Percentiles rank a stretch among this genome's conserved stretches.
Evolutionary conservation across 2,113 vertebrate genomes (phyloP).

Genomic region (Colinus virginianus): DNA sequence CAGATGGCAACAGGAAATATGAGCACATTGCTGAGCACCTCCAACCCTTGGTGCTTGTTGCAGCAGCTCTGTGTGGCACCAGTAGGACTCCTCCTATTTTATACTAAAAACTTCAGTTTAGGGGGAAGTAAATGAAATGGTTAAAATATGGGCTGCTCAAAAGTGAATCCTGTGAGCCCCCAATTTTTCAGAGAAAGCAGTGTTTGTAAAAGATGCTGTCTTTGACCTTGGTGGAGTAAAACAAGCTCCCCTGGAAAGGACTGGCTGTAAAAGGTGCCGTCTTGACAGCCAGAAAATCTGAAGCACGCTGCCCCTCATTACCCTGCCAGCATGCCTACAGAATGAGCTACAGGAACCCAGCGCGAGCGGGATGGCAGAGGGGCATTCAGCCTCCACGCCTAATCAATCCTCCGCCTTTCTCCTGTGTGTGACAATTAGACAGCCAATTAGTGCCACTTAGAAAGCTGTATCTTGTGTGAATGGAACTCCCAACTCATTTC

Average conservation of each 20-base stretch:
- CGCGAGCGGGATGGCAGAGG: conserved; percentile 27
- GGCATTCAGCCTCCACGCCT: conserved; percentile 58
- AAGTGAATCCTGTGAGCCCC: not conserved
- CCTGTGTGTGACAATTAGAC: conserved; percentile 52
- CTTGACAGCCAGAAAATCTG: conserved; percentile 34
- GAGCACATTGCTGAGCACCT: conserved; percentile 51
- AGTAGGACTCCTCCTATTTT: conserved; percentile 28
- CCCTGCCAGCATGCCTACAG: conserved; percentile 39
- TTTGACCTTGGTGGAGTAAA: conserved; percentile 62
- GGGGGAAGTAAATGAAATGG: not conserved
- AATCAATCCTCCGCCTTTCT: conserved; percentile 62
- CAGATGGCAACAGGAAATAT: conserved; percentile 40
- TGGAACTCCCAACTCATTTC: conserved; percentile 59
- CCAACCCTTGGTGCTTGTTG: conserved; percentile 17
- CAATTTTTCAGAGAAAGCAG: not conserved
- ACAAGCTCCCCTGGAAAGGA: conserved; percentile 25
- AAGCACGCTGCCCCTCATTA: conserved; percentile 47
- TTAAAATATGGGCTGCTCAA: not conserved
- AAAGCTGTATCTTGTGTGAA: not conserved
- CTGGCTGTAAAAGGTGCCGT: conserved; percentile 42
- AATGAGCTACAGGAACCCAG: not conserved
- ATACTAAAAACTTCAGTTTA: conserved; percentile 7
- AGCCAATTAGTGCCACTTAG: conserved; percentile 71
- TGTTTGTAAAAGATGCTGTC: conserved; percentile 41
- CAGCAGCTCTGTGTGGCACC: conserved; percentile 25